Evolutionary conservation across 1,140 invertebrate genomes (phyloP).

Genomic region (Hylaeus anthracinus): DNA sequence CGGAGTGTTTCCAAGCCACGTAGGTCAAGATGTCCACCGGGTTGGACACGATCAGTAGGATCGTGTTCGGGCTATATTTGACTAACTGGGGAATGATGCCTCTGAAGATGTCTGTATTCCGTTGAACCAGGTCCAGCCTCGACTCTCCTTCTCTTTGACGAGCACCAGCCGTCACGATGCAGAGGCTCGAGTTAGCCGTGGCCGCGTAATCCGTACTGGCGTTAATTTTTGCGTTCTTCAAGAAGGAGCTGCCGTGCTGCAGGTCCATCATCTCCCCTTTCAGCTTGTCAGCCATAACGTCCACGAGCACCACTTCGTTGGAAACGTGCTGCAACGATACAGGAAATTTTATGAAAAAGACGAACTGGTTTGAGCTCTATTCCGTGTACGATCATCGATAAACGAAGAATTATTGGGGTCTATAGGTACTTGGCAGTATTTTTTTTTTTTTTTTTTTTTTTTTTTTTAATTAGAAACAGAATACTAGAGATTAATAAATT

Average conservation of each 20-base stretch:
- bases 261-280: conserved; percentile 94
- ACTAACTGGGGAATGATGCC: conserved; percentile 90
- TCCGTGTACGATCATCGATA: too few species aligned
- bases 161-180: conserved; percentile 94
- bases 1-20: conserved; percentile 95
- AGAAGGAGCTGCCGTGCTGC: conserved; percentile 92
- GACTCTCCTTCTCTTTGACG: conserved; percentile 93
- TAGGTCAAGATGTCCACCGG: conserved; percentile 95
- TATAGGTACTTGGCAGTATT: too few species aligned
- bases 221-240: conserved; percentile 89
- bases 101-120: conserved; percentile 95
- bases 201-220: conserved; percentile 90
- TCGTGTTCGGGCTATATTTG: conserved; percentile 92
- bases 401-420: too few species aligned
- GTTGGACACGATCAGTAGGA: conserved; percentile 94
- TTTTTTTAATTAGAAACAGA: too few species aligned
- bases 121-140: conserved; percentile 90
- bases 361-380: too few species aligned
- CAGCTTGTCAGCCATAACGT: conserved; percentile 90
- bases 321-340: conserved; percentile 85
- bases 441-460: too few species aligned
- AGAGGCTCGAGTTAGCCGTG: conserved; percentile 90
- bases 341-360: background rate
- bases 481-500: too few species aligned
- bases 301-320: conserved; percentile 90